phyloP scores from a whole-genome alignment of 2,797 vertebrate genomes.

The Esox masquinongy region DNA sequence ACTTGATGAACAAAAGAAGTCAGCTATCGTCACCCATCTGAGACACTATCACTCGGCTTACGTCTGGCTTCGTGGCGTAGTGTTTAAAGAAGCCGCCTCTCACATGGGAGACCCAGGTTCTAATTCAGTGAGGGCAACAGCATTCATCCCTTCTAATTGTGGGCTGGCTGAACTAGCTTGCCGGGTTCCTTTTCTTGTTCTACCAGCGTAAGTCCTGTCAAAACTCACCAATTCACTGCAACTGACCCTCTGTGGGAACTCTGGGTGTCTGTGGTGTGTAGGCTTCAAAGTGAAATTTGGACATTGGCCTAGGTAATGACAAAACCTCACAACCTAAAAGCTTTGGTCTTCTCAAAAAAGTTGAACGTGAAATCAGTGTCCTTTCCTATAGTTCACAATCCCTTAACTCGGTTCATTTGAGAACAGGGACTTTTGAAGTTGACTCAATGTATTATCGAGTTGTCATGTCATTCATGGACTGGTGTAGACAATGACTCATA shows the following conservation, averaged over 20 bases:
- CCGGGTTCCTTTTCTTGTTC: conserved; percentile 8
- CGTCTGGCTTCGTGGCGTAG: no score
- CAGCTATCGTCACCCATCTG: no score
- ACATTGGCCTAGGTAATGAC: background rate
- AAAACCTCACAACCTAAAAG: background rate
- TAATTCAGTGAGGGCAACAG: no score
- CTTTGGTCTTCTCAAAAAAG: conserved; percentile 36
- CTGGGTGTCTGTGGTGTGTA: conserved; percentile 39
- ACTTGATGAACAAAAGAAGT: no score
- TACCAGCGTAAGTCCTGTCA: conserved; percentile 54
- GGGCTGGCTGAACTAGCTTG: no score
- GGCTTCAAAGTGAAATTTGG: conserved; percentile 38
- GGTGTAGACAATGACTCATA: conserved; percentile 37
- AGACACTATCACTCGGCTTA: no score
- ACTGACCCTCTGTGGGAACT: conserved; percentile 50
- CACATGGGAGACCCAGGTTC: no score
- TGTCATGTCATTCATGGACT: conserved; percentile 61
- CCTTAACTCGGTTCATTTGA: background rate
- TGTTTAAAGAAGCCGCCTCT: no score
- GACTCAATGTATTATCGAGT: conserved; percentile 9
- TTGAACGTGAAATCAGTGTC: conserved; percentile 51
- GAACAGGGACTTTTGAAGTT: conserved; percentile 15
- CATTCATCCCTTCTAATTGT: no score
- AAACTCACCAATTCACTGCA: conserved; percentile 67
- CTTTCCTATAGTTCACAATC: conserved; percentile 3